These are phyloP conservation scores for Bemisia tabaci DNA, from an alignment of 1,140 invertebrate species.

Conservation along the genomic window DNA sequence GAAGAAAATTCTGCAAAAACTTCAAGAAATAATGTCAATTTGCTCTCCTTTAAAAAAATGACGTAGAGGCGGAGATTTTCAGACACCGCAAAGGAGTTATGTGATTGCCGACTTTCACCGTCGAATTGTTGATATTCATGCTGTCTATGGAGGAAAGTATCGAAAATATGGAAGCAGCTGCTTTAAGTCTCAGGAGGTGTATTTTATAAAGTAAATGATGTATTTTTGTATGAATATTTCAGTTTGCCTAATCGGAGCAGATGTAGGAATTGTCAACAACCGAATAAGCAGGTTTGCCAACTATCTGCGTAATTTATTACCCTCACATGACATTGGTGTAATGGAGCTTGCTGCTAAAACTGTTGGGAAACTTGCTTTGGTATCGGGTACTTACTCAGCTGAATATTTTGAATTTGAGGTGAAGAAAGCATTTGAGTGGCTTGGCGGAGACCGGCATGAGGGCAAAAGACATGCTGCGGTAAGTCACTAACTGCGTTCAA, in stretches of 20 bases:
- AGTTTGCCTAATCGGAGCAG: constrained; percentile 83
- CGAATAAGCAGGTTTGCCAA: constrained; percentile 84
- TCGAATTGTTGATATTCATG: not conserved
- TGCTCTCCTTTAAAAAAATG: not conserved
- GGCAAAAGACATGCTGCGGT: constrained; percentile 79
- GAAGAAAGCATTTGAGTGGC: constrained; percentile 86
- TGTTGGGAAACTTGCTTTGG: constrained; percentile 76
- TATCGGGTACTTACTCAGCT: constrained; percentile 83
- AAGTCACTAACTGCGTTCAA: constrained; percentile 21
- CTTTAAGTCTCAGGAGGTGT: too few species aligned
- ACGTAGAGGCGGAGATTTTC: too few species aligned
- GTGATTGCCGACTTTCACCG: too few species aligned
- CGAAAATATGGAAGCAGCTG: too few species aligned
- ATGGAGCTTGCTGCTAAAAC: constrained; percentile 95
- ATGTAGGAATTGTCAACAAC: constrained; percentile 81
- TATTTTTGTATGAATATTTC: constrained; percentile 26
- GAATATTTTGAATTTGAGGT: constrained; percentile 96
- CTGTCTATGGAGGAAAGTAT: too few species aligned
- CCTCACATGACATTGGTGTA: constrained; percentile 77
- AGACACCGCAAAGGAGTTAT: too few species aligned
- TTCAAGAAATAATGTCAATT: too few species aligned
- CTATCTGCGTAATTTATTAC: constrained; percentile 76
- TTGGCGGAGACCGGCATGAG: constrained; percentile 77
- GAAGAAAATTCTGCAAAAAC: too few species aligned
- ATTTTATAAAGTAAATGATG: constrained; percentile 13